These are phyloP conservation scores for Drosophila aff. DNA, from an alignment of 1,140 invertebrate genomes.

Conservation along the genomic window DNA sequence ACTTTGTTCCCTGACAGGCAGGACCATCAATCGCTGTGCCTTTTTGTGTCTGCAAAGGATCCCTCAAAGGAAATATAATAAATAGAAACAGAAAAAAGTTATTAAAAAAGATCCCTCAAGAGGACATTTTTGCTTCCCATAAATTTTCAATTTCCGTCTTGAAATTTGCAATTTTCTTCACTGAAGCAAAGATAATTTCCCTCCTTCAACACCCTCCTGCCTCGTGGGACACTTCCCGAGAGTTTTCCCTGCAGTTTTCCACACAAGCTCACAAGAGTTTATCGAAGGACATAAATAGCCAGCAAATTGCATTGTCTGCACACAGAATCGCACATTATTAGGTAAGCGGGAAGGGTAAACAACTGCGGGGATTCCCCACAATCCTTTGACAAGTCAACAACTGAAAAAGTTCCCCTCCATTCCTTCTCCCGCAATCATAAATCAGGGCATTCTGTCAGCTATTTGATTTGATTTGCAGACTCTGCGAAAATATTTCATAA, in stretches of 20 bases:
- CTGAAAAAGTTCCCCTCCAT: not conserved
- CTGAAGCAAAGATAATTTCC: constrained; percentile 57
- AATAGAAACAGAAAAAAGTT: not conserved
- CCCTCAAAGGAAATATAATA: not conserved
- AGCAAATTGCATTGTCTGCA: constrained; percentile 30
- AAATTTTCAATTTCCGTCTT: constrained; percentile 67
- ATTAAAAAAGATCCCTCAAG: not conserved
- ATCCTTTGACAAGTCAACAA: constrained; percentile 29
- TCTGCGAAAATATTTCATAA: constrained; percentile 51
- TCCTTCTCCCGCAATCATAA: constrained; percentile 4
- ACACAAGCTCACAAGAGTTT: constrained; percentile 29
- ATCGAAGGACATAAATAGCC: constrained; percentile 34
- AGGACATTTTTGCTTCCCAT: constrained; percentile 50
- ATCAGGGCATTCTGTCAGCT: constrained; percentile 41
- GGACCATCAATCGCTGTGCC: constrained; percentile 41
- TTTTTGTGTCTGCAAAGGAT: constrained; percentile 8
- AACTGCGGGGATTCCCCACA: constrained; percentile 1
- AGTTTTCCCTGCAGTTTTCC: constrained; percentile 33
- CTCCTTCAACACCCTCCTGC: not conserved
- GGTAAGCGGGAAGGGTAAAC: constrained; percentile 9
- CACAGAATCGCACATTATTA: constrained; percentile 20
- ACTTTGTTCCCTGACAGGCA: constrained; percentile 56
- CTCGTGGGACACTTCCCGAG: constrained; percentile 46
- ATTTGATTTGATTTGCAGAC: constrained; percentile 61
- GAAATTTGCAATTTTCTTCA: constrained; percentile 68